Evolutionary conservation across 2,888 invertebrate genomes (phyloP).

Genomic region (Drosophila ezoana): DNA sequence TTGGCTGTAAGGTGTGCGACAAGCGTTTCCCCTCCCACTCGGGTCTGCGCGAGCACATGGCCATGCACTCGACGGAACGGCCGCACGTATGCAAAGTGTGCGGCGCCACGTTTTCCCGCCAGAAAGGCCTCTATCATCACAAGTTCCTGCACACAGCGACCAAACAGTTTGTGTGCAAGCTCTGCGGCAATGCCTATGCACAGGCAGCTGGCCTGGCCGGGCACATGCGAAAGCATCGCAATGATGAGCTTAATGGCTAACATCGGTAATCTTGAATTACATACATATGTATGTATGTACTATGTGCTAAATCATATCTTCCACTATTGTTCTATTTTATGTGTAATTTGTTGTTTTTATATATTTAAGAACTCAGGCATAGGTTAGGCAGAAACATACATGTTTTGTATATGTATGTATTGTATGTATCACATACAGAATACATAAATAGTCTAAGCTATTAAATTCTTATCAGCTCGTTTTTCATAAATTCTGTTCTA

Average conservation of each 20-base stretch:
- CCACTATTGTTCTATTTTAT: constrained; percentile 15
- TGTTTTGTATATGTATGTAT: not conserved
- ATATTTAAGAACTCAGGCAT: constrained; percentile 49
- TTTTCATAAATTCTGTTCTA: constrained; percentile 1
- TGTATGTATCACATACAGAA: not conserved
- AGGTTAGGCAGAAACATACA: constrained; percentile 18
- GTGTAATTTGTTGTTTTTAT: constrained; percentile 28
- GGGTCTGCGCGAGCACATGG: constrained; percentile 76
- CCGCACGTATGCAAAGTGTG: constrained; percentile 76
- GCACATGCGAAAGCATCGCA: constrained; percentile 82
- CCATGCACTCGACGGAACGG: constrained; percentile 80
- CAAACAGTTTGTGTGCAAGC: constrained; percentile 81
- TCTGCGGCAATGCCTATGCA: constrained; percentile 80
- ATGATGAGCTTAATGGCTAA: constrained; percentile 56
- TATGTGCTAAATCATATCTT: constrained; percentile 19
- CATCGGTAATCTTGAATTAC: not conserved
- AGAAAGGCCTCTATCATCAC: constrained; percentile 79
- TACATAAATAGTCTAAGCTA: constrained; percentile 18
- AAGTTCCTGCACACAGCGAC: constrained; percentile 75
- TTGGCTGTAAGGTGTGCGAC: constrained; percentile 70
- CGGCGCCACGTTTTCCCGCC: constrained; percentile 76
- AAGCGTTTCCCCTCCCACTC: constrained; percentile 77
- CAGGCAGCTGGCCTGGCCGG: constrained; percentile 83
- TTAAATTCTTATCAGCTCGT: constrained; percentile 26
- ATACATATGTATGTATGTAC: no score